A percentile compares a stretch with the other conserved stretches of the same genome.
Evolutionary conservation across 1,140 invertebrate species (phyloP).

Genomic region (Telenomus remus): DNA sequence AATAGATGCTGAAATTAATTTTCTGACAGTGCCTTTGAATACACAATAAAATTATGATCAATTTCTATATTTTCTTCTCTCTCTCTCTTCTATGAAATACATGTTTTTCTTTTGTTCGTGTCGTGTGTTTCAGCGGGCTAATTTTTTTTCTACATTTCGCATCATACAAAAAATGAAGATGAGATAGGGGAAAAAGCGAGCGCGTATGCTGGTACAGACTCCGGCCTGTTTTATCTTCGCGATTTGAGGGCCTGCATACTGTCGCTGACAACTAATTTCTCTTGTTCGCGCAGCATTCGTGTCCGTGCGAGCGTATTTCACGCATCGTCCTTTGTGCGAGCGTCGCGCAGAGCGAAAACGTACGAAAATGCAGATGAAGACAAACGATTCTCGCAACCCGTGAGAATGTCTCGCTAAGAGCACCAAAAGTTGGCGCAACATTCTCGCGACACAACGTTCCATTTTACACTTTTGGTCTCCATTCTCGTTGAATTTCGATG

Average conservation of each 20-base stretch:
- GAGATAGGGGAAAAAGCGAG: slow-evolving; percentile 1
- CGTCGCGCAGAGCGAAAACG: slow-evolving; percentile 10
- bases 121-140: no score
- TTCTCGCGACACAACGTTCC: no score
- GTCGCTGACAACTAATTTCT: slow-evolving; percentile 67
- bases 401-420: neutral
- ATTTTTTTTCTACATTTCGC: no score
- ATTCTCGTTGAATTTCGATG: no score
- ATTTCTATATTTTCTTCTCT: neutral
- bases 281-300: slow-evolving; percentile 58
- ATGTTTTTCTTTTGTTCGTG: no score
- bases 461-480: neutral
- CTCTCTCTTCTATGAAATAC: neutral
- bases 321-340: slow-evolving; percentile 23
- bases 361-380: slow-evolving; percentile 25
- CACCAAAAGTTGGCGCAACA: no score
- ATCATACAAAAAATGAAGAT: neutral
- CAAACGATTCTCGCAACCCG: slow-evolving; percentile 10
- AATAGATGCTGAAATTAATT: slow-evolving; percentile 42
- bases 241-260: slow-evolving; percentile 43
- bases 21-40: slow-evolving; percentile 35
- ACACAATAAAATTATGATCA: slow-evolving; percentile 15
- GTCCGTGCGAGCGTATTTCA: slow-evolving; percentile 29
- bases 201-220: slow-evolving; percentile 2
- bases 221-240: slow-evolving; percentile 21